Percentiles rank a stretch among this genome's conserved stretches.
These are phyloP conservation scores for Triops cancriformis DNA, from an alignment of 1,140 invertebrate genomes.

Conservation along the genomic window DNA sequence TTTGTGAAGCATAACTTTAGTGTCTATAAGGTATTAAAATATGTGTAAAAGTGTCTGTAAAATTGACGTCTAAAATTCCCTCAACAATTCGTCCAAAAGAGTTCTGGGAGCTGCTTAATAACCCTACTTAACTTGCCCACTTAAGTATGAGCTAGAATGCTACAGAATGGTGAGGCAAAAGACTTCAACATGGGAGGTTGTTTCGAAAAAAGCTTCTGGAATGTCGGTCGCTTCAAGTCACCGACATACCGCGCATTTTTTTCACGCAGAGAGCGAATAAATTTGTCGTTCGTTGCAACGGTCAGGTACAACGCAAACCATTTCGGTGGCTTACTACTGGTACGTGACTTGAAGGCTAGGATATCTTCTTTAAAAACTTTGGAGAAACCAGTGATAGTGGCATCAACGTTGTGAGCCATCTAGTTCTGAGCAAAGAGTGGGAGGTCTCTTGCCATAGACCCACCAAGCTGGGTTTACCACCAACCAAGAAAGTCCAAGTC, in stretches of 20 bases:
- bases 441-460: neutral
- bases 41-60: too few species aligned
- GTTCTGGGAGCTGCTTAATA: too few species aligned
- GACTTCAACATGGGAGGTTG: neutral
- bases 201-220: neutral
- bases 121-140: neutral
- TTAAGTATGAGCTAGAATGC: neutral
- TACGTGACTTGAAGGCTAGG: slow-evolving; percentile 2
- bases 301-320: neutral
- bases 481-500: neutral
- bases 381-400: neutral
- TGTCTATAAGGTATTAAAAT: too few species aligned
- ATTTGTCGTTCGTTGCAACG: neutral
- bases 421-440: neutral
- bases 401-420: neutral
- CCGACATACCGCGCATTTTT: neutral
- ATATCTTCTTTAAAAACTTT: neutral
- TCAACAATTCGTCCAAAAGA: too few species aligned
- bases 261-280: neutral
- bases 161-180: neutral
- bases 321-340: neutral
- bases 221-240: neutral
- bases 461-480: neutral
- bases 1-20: too few species aligned
- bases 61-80: too few species aligned